A percentile compares a stretch with the other conserved stretches of the same genome.
Evolutionary conservation across 2,113 vertebrate species (phyloP).

Genomic region (Phalacrocorax aristotelis): DNA sequence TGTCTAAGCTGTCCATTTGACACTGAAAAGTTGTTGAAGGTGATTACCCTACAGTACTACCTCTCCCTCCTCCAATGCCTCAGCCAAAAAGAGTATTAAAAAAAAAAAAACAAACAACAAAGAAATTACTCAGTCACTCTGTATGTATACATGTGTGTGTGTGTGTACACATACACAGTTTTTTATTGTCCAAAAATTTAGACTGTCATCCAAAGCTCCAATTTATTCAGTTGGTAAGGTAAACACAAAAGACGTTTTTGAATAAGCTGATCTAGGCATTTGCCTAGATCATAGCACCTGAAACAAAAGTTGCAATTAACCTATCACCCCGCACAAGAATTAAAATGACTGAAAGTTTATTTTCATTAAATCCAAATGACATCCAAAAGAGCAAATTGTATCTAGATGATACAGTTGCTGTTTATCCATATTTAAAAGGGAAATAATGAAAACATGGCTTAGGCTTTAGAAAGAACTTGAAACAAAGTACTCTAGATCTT

Average conservation of each 20-base stretch:
- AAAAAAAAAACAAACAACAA: no score
- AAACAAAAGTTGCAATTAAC: not conserved
- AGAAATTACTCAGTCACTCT: not conserved
- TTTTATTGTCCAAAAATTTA: not conserved
- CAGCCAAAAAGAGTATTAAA: not conserved
- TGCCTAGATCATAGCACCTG: not conserved
- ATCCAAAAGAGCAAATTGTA: not conserved
- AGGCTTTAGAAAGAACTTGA: not conserved
- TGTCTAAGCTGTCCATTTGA: not conserved
- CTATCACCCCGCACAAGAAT: not conserved
- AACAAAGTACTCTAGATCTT: not conserved
- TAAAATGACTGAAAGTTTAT: not conserved
- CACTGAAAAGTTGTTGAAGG: not conserved
- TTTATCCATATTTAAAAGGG: not conserved
- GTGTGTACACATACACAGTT: no score
- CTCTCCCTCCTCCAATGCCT: not conserved
- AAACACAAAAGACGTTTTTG: not conserved
- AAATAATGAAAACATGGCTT: not conserved
- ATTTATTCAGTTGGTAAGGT: not conserved
- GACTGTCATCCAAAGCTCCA: not conserved
- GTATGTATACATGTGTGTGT: no score
- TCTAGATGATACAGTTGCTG: not conserved
- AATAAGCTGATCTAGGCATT: not conserved
- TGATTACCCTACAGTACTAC: not conserved
- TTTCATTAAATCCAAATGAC: not conserved